These are phyloP conservation scores for Ascaphus truei DNA, from an alignment of 2,113 vertebrate genomes.

Conservation along the genomic window DNA sequence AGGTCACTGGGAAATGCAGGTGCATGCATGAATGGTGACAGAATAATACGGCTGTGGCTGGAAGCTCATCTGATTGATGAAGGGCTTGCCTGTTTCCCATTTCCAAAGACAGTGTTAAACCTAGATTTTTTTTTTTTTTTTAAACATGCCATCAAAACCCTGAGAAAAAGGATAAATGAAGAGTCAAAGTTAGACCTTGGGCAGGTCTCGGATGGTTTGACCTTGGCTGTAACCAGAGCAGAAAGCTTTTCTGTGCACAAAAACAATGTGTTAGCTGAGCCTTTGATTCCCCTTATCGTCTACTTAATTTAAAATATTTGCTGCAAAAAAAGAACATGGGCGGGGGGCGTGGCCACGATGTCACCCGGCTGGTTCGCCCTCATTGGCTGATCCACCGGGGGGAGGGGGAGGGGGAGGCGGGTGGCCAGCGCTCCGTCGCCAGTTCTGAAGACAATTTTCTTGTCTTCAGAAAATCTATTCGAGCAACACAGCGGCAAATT, in stretches of 20 bases:
- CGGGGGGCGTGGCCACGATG: no score
- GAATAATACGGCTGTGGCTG: slow-evolving; percentile 7
- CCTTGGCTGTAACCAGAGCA: neutral
- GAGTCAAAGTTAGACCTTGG: slow-evolving; percentile 7
- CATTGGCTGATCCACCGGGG: no score
- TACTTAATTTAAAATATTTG: no score
- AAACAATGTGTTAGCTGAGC: neutral
- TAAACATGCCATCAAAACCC: neutral
- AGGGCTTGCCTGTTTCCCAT: neutral
- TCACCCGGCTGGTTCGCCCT: no score
- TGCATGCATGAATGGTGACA: slow-evolving; percentile 19
- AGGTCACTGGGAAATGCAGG: slow-evolving; percentile 15
- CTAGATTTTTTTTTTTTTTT: slow-evolving; percentile 2
- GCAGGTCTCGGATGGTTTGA: slow-evolving; percentile 16
- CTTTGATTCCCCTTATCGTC: no score
- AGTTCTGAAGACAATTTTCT: no score
- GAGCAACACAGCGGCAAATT: no score
- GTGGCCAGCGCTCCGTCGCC: no score
- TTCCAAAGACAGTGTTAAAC: neutral
- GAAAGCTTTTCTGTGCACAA: neutral
- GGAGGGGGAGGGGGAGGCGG: no score
- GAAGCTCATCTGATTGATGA: slow-evolving; percentile 20
- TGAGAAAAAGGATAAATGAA: slow-evolving; percentile 13
- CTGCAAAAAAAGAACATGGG: no score
- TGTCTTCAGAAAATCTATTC: no score